A percentile compares a stretch with the other conserved stretches of the same genome.
These are phyloP conservation scores for Zootoca vivipara DNA, from an alignment of 2,113 vertebrate genomes.

Conservation along the genomic window DNA sequence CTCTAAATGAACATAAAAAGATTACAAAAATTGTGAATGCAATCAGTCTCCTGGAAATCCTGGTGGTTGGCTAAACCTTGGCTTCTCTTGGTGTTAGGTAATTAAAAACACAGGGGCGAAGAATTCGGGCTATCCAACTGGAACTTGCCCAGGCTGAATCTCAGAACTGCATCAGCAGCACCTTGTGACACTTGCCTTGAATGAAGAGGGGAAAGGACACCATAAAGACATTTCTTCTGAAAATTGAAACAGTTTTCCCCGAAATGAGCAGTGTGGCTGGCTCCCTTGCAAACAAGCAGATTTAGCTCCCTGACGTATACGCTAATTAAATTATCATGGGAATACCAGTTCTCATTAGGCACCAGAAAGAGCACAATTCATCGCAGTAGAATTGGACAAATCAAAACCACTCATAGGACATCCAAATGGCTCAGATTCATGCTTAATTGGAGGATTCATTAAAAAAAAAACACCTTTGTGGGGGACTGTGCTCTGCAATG, in stretches of 20 bases:
- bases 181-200: constrained; percentile 39
- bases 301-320: constrained; percentile 47
- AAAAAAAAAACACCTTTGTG: neutral
- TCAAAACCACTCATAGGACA: neutral
- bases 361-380: constrained; percentile 12
- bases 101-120: constrained; percentile 62
- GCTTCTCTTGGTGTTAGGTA: constrained; percentile 41
- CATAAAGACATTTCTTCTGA: constrained; percentile 47
- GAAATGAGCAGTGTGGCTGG: constrained; percentile 40
- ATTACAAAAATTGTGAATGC: constrained; percentile 69
- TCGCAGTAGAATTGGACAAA: neutral
- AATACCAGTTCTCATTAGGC: constrained; percentile 48
- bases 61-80: constrained; percentile 51
- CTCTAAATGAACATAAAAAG: constrained; percentile 68
- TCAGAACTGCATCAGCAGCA: constrained; percentile 41
- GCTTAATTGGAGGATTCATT: neutral
- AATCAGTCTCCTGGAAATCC: constrained; percentile 64
- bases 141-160: constrained; percentile 35
- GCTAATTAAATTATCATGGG: constrained; percentile 37
- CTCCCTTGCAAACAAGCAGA: constrained; percentile 46
- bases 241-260: constrained; percentile 29
- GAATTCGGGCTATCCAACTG: constrained; percentile 21
- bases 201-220: constrained; percentile 43
- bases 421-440: constrained; percentile 9
- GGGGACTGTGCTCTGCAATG: neutral